Evolutionary conservation across 2,888 invertebrate genomes (phyloP), one percentile per base, ranked within the genome.

Genomic region (Cantharis lateralis): DNA sequence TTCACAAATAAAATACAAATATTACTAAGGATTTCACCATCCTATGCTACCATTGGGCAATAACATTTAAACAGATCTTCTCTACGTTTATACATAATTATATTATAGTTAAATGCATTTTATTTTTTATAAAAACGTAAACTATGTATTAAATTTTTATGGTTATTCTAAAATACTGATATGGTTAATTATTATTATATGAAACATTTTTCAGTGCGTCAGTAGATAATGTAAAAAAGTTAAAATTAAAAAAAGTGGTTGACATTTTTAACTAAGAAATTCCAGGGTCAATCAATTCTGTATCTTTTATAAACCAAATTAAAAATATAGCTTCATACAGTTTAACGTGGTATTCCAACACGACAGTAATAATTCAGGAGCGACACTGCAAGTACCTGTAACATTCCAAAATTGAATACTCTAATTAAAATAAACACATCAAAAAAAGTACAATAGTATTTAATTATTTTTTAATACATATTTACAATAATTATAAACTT

Each of bases 401-500:
- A 32, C 0, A 32, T 13, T 32, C 13, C 4, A 5, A 32, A 32
- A 32, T 5, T n/a, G 13, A 5, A 32, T 32, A 32, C 4, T 48
- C 7, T 20, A 20, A 20, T 32, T 3, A 32, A 32, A 66, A 66
- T 2, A 66, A 24, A 24, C 26, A 10, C 10, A 15, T 16, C 63
- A 18, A 26, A 10, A 70, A 71, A 71, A 63, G 63, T 71, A 63
- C 71, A 71, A 71, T 71, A 71, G 69, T 69, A 48, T 70, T 32
- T 70, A 70, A 18, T 70, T 62, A 28, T 26, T 69, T 68, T 77
- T 77, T 77, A 72, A 74, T 77, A 77, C 72, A 77, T 77, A 77
- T 77, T 74, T 77, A 77, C 77, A 77, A 62, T 74, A 73, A 28
- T 68, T 69, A 66, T 71, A 72, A 20, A 73, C 48, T 70, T 71